Percentiles rank a stretch among this genome's conserved stretches.
Conservation (phyloP, 2,888 invertebrate genomes). For the Ectropis crepuscularia region DNA sequence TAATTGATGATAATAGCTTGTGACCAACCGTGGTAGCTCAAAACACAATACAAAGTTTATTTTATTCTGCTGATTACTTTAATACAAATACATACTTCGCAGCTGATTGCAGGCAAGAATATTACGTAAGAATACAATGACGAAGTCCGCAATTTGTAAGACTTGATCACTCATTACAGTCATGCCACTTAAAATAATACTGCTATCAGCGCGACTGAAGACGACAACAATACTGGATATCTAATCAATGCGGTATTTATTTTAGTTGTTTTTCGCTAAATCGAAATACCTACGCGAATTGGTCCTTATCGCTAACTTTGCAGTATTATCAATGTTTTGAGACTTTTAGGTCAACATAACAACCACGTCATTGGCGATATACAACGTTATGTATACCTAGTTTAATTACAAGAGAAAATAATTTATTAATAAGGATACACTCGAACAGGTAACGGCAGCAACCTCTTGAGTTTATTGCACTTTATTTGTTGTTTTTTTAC, state of each 20-base stretch:
- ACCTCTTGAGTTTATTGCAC: too few relatives aligned
- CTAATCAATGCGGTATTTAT: conserved; percentile 18
- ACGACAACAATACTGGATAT: conserved; percentile 19
- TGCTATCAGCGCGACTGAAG: conserved; percentile 9
- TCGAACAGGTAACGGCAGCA: too few relatives aligned
- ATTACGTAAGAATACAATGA: not conserved
- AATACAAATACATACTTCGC: too few relatives aligned
- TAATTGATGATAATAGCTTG: too few relatives aligned
- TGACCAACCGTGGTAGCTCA: too few relatives aligned
- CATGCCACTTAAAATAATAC: conserved; percentile 18
- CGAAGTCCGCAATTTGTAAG: not conserved
- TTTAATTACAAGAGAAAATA: not conserved
- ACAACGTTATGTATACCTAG: not conserved
- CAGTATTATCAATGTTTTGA: conserved; percentile 24
- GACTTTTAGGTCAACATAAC: conserved; percentile 28
- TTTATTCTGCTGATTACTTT: too few relatives aligned
- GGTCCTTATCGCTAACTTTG: conserved; percentile 12
- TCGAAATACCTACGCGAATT: conserved; percentile 7
- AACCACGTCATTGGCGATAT: conserved; percentile 13
- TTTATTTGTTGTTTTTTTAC: too few relatives aligned
- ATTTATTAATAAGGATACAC: not conserved
- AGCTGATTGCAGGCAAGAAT: too few relatives aligned
- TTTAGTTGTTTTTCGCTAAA: conserved; percentile 20
- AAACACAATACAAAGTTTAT: too few relatives aligned
- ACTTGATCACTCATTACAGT: conserved; percentile 17